Evolutionary conservation across 2,113 vertebrate species (phyloP).

Genomic region (Boleophthalmus pectinirostris): DNA sequence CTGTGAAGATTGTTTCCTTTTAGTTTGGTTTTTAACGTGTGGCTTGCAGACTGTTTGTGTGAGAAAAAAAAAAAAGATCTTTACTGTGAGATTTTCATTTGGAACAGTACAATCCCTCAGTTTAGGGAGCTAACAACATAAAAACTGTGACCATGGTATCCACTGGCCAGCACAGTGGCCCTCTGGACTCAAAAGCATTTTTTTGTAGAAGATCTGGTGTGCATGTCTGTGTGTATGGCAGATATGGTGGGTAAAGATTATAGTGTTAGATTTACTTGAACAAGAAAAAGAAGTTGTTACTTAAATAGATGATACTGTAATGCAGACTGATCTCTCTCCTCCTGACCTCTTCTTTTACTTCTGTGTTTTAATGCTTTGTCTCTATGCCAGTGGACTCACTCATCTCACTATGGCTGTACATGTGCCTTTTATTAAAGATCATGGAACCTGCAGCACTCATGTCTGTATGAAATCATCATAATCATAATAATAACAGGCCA

Average conservation of each 20-base stretch:
- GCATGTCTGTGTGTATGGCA: constrained; percentile 9
- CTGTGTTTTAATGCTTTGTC: constrained; percentile 74
- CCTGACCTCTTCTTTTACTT: constrained; percentile 73
- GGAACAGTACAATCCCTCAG: constrained; percentile 18
- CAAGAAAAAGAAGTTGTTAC: constrained; percentile 57
- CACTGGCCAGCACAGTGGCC: constrained; percentile 9
- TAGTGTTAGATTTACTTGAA: constrained; percentile 74
- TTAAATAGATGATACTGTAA: constrained; percentile 71
- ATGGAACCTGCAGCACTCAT: constrained; percentile 62
- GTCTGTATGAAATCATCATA: constrained; percentile 3
- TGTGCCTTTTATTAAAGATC: constrained; percentile 81
- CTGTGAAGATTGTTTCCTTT: constrained; percentile 62
- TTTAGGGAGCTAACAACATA: constrained; percentile 1
- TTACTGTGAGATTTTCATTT: constrained; percentile 34
- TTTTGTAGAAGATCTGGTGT: constrained; percentile 20
- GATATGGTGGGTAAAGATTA: constrained; percentile 13
- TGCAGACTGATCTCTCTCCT: constrained; percentile 71
- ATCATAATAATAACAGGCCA: constrained; percentile 19
- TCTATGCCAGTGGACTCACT: constrained; percentile 75
- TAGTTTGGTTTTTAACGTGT: constrained; percentile 47
- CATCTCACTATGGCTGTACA: constrained; percentile 80
- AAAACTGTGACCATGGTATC: constrained; percentile 15
- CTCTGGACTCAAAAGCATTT: constrained; percentile 3
- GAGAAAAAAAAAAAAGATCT: constrained; percentile 29
- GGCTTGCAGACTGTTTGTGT: constrained; percentile 25